Base-by-base conservation (phyloP, 2,888 invertebrate species). In the Leucania comma region DNA sequence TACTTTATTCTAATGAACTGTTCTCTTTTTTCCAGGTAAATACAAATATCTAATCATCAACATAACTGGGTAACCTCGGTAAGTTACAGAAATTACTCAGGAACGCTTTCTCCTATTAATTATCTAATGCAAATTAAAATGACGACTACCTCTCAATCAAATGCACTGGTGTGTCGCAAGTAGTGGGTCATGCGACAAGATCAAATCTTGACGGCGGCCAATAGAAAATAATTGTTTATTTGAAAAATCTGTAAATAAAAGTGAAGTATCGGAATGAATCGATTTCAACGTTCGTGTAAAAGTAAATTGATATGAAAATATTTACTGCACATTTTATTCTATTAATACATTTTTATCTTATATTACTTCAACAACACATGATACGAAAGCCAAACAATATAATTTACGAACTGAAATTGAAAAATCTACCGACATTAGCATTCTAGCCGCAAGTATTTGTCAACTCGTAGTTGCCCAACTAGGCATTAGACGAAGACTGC, bases 21-120 rank as follows among this genome's bases (percentile, higher is more conserved):
- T 17, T 79, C 72, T 51, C 3, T 46, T 73, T 1, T 81, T 85
- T 85, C 20, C 81, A 84, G 86, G 83, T 85, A 84, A n/a, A 68
- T 59, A 68, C 22, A 17, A 62, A 68, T 22, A 3, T 56, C n/a
- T 22, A 51, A 26, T 10, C 50, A 26, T 56, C 42, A 14, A 20
- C 38, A 8, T 42, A 51, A 17, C 29, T 35, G n/a, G 5, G 14
- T 35, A 24, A 3, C 24, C 20, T 72, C n/a, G 64, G 83, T 84
- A 76, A 85, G 81, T 81, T 56, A 56, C 29, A 68, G 46, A 65
- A 67, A 74, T 78, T 68, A 67, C 12, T 0, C 22, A 24, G 61
- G 50, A 74, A 82, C 65, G 57, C 68, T 60, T 70, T 68, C 56
- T 69, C 46, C 54, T 22, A 71, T 70, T 76, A 81, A 83, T 81